Base-by-base conservation (phyloP, 2,797 vertebrate species). In the Anguilla obscura region DNA sequence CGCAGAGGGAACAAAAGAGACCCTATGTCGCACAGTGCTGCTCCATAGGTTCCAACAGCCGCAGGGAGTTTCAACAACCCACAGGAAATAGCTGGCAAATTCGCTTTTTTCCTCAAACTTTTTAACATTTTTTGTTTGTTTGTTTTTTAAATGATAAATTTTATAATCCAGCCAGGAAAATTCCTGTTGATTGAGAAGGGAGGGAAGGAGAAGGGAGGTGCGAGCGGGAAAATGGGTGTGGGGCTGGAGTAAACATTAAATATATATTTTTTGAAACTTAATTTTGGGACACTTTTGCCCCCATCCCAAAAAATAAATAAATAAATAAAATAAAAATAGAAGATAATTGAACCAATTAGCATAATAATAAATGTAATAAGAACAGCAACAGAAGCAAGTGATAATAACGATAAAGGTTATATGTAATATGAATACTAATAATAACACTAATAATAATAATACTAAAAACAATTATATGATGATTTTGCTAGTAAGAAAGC, bases 401-500 rank as follows among this genome's bases (percentile, higher is more conserved):
- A 93, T 92, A 93, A 93, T 92, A 93, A 90, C 89, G 90, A 92
- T 93, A 92, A 76, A 90, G 92, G 91, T 90, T 92, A 91, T 88
- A 90, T 93, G 94, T 94, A 95, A 96, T 85, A 85, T 3, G 16
- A 58, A 89, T 87, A 90, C 89, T 91, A 90, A 91, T 91, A 91
- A 86, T 86, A 91, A 92, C 89, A 91, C 90, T 89, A 92, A 90
- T 87, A 88, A 89, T 87, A 90, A 89, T 91, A 90, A 90, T 91
- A 91, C 91, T 69, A 89, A 86, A 84, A 91, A 92, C 89, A 91
- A 91, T 90, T 92, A 90, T 88, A 87, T 79, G 90, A 94, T 91
- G 92, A 88, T 93, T n/a, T 93, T 93, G 93, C 93, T 93, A 93
- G 92, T 93, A 95, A 94, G 92, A 94, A 94, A 91, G 93, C 89